Evolutionary conservation across 1,140 invertebrate species (phyloP), one percentile per base, ranked within the genome.

Genomic region (Lordiphosa stackelbergi): DNA sequence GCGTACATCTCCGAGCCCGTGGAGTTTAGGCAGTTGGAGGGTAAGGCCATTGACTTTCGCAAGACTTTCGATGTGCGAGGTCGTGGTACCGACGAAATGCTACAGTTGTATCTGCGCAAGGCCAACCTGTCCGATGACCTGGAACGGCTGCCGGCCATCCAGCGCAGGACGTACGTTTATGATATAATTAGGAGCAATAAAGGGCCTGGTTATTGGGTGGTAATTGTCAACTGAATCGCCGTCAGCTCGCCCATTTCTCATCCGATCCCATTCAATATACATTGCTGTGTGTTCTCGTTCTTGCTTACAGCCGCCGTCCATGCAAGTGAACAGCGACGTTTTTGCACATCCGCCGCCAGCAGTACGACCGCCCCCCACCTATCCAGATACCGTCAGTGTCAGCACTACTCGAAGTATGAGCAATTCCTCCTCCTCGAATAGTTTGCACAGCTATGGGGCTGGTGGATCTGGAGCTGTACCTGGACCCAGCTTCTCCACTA

Each of bases 151-250:
- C 69, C 84, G 43, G 51, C 78, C 16, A 56, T 84, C 11, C 73
- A 79, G 66, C 54, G 84, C 22, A 73, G 84, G 12, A 65, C 84
- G 22, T 86, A 86, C 47, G 73, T 86, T 16, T 86, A 86, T 52
- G 84, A 86, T 66, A 86, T 86, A 66, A 77, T 86, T 54, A 75
- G 79, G 40, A 86, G 84, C 61, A 63, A 85, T 62, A 86, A 86
- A 41, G 43, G 5, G 8, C 84, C 84, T 8, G 84, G 84, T 45
- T 86, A 86, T 55, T 86, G 84, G 84, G 69, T 86, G 84, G 84
- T 86, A 77, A 74, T 72, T 41, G 57, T 40, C 37, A 47, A 53
- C 34, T 19, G 10, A 34, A 53, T 0, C 35, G 35, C 19, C 35
- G 49, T 31, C 11, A 46, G 31, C 10, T 31, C 34, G 12, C 31